phyloP scores from a whole-genome alignment of 2,113 vertebrate genomes.

The Otus sunia region DNA sequence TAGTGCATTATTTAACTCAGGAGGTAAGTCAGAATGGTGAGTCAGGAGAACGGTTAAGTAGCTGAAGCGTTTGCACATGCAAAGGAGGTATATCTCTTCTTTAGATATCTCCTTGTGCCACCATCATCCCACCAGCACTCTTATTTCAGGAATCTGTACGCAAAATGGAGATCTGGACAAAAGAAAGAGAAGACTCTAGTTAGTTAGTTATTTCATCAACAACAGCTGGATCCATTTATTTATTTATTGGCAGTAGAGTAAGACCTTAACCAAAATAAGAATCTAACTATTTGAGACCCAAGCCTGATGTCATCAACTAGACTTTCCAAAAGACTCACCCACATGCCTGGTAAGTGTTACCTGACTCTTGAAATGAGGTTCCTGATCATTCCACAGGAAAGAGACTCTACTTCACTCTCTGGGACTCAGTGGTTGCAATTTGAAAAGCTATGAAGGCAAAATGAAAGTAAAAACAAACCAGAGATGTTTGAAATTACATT shows the following conservation, averaged over 20 bases:
- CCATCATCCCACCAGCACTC: background rate
- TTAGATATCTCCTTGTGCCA: background rate
- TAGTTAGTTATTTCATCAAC: background rate
- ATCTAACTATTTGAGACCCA: background rate
- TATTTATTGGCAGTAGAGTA: background rate
- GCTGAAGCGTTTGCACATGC: accelerated
- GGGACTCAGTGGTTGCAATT: background rate
- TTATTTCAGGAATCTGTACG: background rate
- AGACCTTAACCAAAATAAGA: background rate
- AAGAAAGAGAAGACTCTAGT: background rate
- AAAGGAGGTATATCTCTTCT: background rate
- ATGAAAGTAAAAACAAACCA: background rate
- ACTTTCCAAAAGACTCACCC: background rate
- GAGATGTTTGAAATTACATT: background rate
- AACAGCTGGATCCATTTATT: background rate
- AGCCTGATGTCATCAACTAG: background rate
- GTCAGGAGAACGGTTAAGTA: too few species aligned
- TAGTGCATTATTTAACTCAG: background rate
- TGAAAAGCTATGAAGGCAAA: background rate
- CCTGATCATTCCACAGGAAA: background rate
- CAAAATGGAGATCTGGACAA: background rate
- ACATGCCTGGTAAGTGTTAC: background rate
- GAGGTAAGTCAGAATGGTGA: background rate
- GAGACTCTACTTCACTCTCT: background rate
- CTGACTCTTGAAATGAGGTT: background rate